Base-by-base conservation (phyloP, 2,797 vertebrate genomes). In the Chaenodraco wilsoni region DNA sequence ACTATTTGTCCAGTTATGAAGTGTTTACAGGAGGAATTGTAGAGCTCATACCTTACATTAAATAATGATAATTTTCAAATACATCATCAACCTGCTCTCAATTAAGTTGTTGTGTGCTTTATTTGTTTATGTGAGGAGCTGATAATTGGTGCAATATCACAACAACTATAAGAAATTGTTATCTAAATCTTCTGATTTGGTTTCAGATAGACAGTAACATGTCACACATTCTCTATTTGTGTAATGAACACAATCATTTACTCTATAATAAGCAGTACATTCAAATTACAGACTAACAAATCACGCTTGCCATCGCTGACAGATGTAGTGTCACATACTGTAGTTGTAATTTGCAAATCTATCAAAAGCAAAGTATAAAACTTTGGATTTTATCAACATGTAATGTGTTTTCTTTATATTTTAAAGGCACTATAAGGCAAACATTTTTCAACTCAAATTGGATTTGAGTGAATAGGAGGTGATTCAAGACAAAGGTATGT, bases 291-390 rank as follows among this genome's bases (percentile, higher is more conserved):
- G 33, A 61, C 49, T 11, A 43, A 8, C 14, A 40, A 33, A 27
- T 12, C 8, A 17, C 14, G 15, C 23, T 48, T 66, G 56, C 1
- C 56, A 56, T 46, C 11, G 21, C 11, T 21, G 37, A 57, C 41
- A 44, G 13, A 50, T 61, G 50, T 19, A 0, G 2, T 49, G 33
- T 41, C 44, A 17, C 33, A 33, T 10, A 45, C 45, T 44, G 27
- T 27, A 27, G 27, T 27, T 63, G 48, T 33, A 55, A 79, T 72
- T 5, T 61, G 65, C 72, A 65, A 48, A 43, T 27, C 27, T 27
- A 27, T 27, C 27, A 27, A 27, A 27, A 27, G 27, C 27, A 27
- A 27, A 58, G 14, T 14, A 51, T 1, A 33, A 19, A 31, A 33
- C 31, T 13, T 9, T 43, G 62, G 14, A 48, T 57, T 62, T 51